Conservation (phyloP, 2,797 vertebrate species). For the Pseudomugil tenellus region DNA sequence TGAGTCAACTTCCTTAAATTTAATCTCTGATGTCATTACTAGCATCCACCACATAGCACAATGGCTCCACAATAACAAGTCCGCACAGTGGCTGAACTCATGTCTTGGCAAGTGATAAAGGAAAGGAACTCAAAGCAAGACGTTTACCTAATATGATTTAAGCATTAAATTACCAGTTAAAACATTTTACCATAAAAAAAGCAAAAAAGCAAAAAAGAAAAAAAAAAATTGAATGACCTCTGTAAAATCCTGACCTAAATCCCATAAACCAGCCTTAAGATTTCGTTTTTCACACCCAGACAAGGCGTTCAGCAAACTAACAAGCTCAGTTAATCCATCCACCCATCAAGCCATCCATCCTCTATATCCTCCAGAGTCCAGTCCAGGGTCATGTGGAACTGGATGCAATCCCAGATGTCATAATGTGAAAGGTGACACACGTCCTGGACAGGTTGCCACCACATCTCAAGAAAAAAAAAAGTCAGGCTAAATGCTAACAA, state of each 20-base stretch:
- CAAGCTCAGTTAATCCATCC: no score
- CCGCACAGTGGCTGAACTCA: conserved; percentile 29
- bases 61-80: conserved; percentile 43
- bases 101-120: conserved; percentile 40
- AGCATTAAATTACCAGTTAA: no score
- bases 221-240: no score
- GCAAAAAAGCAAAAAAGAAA: no score
- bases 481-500: not conserved
- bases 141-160: conserved; percentile 5
- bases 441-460: not conserved
- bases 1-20: conserved; percentile 53
- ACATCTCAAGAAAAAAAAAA: not conserved
- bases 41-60: conserved; percentile 54
- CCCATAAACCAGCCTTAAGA: no score
- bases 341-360: no score
- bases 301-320: no score
- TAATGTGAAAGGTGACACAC: not conserved
- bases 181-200: no score
- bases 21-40: conserved; percentile 27
- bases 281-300: no score
- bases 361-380: no score
- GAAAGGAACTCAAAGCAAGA: conserved; percentile 37
- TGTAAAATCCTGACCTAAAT: no score
- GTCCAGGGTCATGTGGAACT: not conserved
- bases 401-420: not conserved